Conservation (phyloP, 2,797 vertebrate genomes). For the Fistularia commersonii region DNA sequence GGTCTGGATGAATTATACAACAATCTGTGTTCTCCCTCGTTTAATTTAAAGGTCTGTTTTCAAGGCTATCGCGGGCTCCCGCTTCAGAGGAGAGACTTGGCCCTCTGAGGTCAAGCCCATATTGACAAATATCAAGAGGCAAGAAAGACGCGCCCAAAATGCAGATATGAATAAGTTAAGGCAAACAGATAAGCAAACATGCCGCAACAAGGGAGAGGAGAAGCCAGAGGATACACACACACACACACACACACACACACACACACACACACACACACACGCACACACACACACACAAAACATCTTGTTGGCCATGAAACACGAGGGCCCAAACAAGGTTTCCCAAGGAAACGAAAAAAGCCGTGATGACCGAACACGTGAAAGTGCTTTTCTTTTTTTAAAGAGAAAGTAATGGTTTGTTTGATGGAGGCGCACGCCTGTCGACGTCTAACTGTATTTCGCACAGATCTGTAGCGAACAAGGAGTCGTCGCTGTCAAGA, state of each 20-base stretch:
- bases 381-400: slow-evolving; percentile 34
- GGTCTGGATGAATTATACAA: slow-evolving; percentile 81
- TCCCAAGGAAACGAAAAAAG: slow-evolving; percentile 30
- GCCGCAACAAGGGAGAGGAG: slow-evolving; percentile 44
- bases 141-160: slow-evolving; percentile 63
- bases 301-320: slow-evolving; percentile 49
- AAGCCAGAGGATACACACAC: slow-evolving; percentile 5
- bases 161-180: slow-evolving; percentile 69
- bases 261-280: too few species aligned
- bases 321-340: slow-evolving; percentile 30
- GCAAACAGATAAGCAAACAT: slow-evolving; percentile 60
- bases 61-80: slow-evolving; percentile 68
- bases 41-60: slow-evolving; percentile 81
- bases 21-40: slow-evolving; percentile 77
- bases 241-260: too few species aligned
- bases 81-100: slow-evolving; percentile 67
- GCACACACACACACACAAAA: not conserved
- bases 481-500: slow-evolving; percentile 6
- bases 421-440: slow-evolving; percentile 40
- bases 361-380: slow-evolving; percentile 36
- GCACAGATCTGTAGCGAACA: slow-evolving; percentile 10
- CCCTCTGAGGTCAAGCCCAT: slow-evolving; percentile 71
- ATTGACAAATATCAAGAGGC: slow-evolving; percentile 75
- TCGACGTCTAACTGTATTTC: slow-evolving; percentile 24
- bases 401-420: slow-evolving; percentile 50